Evolutionary conservation across 2,888 invertebrate species (phyloP), one percentile per base, ranked within the genome.

Genomic region (Nomada hirtipes): DNA sequence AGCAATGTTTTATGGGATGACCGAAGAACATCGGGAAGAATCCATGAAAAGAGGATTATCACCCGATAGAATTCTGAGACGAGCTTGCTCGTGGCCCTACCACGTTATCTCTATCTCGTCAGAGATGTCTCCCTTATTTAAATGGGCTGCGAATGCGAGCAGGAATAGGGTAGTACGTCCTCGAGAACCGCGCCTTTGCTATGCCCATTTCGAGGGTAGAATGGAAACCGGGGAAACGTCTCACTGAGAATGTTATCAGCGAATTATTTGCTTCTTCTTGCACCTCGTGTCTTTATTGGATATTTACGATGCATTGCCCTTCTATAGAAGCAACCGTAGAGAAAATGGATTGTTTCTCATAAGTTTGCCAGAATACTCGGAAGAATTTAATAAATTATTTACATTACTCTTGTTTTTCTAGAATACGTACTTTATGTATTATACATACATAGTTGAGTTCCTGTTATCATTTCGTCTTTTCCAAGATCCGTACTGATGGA

Each of bases 61-160:
- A 79, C 67, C 72, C 65, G 52, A 76, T 76, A 78, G 82, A 86
- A 82, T 69, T 61, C 42, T 63, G 61, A 53, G 47, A 29, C 20
- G 47, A 61, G 67, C 52, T 68, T 60, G 23, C 29, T 63, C 65
- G 36, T 44, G 36, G 52, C 82, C 76, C 75, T 61, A 70, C 29
- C 71, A 36, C 60, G 84, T 83, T 89, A 88, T 88, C 84, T 82
- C 75, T 73, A 83, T 89, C 85, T 84, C 80, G 85, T 79, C 85
- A 81, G 76, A 78, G 83, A 86, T 67, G 85, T 89, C 83, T 81
- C 81, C 81, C 87, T 88, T 84, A 89, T 89, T 86, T 84, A 85
- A 86, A 86, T 82, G 82, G 74, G 72, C 78, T 80, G 69, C 64
- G 72, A 73, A 83, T 78, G 76, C 59, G 60, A 23, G 60, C 42